A percentile compares a stretch with the other conserved stretches of the same genome.
phyloP scores from a whole-genome alignment of 2,113 vertebrate species.

The Sisor rabdophorus region DNA sequence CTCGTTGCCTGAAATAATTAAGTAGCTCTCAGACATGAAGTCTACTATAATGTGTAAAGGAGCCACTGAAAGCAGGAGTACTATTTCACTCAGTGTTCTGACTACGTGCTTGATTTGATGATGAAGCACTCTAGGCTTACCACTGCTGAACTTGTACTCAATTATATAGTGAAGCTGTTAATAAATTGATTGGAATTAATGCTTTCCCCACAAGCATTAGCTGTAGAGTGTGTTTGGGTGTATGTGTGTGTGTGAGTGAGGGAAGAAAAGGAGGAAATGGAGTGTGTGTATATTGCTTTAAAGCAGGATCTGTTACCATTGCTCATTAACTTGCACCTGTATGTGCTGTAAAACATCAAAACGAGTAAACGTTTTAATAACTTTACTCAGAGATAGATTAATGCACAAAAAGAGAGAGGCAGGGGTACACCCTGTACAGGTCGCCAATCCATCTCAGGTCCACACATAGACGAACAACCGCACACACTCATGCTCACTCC shows the following conservation, averaged over 20 bases:
- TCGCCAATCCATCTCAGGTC: too few relatives aligned
- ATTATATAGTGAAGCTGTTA: constrained; percentile 59
- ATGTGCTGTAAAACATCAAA: not conserved
- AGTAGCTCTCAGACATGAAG: constrained; percentile 51
- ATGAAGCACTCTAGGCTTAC: constrained; percentile 68
- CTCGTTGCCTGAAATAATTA: constrained; percentile 50
- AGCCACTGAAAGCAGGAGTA: constrained; percentile 54
- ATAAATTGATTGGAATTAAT: constrained; percentile 72
- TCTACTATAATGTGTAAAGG: constrained; percentile 62
- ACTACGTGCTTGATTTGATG: constrained; percentile 69
- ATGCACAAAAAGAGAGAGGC: not conserved
- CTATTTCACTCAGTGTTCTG: constrained; percentile 51
- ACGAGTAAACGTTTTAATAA: not conserved
- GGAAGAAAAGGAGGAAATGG: not conserved
- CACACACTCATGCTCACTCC: too few relatives aligned
- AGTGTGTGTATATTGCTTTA: constrained; percentile 11
- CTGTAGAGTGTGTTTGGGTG: constrained; percentile 49
- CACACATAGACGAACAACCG: too few relatives aligned
- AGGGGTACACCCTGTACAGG: too few relatives aligned
- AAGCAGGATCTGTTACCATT: not conserved
- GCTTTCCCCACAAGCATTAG: constrained; percentile 66
- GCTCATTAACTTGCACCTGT: not conserved
- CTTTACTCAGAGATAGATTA: not conserved
- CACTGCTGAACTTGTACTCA: constrained; percentile 66
- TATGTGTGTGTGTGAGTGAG: constrained; percentile 12